Evolutionary conservation across 2,888 invertebrate species (phyloP), one percentile per base, ranked within the genome.

Genomic region (Sinhomidia bicolor): DNA sequence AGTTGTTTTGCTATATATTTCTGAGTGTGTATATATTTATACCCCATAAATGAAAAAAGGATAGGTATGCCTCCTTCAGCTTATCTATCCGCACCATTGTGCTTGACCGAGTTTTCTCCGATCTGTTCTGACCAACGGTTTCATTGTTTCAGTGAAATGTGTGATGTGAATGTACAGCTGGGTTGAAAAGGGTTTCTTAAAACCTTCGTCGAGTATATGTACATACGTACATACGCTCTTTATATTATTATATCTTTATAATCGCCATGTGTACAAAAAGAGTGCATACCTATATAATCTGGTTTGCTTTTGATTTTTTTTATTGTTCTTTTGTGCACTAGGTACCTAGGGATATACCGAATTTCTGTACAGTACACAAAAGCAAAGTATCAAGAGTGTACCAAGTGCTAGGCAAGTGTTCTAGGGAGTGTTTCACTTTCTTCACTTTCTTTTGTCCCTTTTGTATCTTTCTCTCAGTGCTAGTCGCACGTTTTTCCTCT

Each of bases 71-170:
- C 51, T n/a, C n/a, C n/a, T 51, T 51, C 51, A 51, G 51, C 51
- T 51, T 51, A 51, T 51, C n/a, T 14, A 14, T 51, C n/a, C 51
- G 2, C 57, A n/a, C 12, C 26, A 20, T 23, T 29, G 9, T 60
- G 60, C 60, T 26, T 12, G 12, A 10, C 60, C 26, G 7, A 6
- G 23, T 54, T 54, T 60, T 12, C 10, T 65, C 36, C 14, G 32
- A 65, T 65, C 36, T 36, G 36, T 32, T n/a, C 10, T 74, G 74
- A 74, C 74, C 47, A 74, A 23, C 74, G 44, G 26, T 74, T 17
- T n/a, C 57, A 78, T 78, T 78, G 78, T 78, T 78, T 78, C 54
- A 54, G 20, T 78, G 36, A 78, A 10, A 32, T 78, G 57, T 57
- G 10, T n/a, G 17, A 47, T 54, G 78, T 51, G 54, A 57, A 54